phyloP scores from a whole-genome alignment of 2,113 vertebrate species.

The Phoxinus phoxinus region DNA sequence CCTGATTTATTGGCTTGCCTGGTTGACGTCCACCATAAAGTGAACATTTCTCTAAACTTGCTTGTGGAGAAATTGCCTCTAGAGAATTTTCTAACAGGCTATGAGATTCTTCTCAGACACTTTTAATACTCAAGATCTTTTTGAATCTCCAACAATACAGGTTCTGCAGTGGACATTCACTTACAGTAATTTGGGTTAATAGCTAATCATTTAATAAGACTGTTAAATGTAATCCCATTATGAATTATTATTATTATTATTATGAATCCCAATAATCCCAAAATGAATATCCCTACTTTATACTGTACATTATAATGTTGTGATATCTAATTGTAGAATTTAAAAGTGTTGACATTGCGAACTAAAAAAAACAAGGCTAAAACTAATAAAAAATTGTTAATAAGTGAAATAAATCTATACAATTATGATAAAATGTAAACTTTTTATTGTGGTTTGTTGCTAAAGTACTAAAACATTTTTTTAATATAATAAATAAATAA shows the following conservation, averaged over 20 bases:
- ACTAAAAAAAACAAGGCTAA: too few relatives aligned
- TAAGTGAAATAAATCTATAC: too few relatives aligned
- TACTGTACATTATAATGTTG: background rate
- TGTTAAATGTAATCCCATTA: background rate
- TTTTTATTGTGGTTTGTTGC: too few relatives aligned
- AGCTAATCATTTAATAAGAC: background rate
- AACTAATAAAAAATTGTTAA: too few relatives aligned
- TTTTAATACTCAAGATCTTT: background rate
- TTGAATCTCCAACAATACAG: background rate
- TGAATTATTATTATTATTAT: too few relatives aligned
- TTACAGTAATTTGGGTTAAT: background rate
- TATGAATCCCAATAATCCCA: too few relatives aligned
- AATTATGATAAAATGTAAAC: too few relatives aligned
- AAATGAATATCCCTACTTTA: background rate
- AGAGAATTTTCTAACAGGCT: background rate
- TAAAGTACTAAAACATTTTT: too few relatives aligned
- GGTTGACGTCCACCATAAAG: background rate
- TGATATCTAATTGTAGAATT: background rate
- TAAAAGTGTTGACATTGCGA: background rate
- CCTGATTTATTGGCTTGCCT: conserved; percentile 36
- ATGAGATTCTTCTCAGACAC: background rate
- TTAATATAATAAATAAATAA: too few relatives aligned
- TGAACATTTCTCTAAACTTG: background rate
- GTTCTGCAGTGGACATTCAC: background rate
- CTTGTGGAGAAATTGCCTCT: background rate